phyloP scores from a whole-genome alignment of 2,797 vertebrate species.

The Megaceryle alcyon region DNA sequence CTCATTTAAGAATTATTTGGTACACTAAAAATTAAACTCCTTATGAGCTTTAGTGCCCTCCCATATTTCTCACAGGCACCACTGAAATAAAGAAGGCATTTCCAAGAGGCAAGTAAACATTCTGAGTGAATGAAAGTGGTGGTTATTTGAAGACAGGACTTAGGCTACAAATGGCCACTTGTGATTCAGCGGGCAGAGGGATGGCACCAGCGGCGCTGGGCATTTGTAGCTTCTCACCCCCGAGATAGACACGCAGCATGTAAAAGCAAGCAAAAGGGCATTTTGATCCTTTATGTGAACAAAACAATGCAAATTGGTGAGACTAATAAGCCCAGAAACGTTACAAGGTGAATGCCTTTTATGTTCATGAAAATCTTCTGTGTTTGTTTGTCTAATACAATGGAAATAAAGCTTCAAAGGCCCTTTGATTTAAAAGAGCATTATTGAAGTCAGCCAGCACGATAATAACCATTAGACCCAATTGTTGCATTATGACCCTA shows the following conservation, averaged over 20 bases:
- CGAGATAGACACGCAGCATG: neutral
- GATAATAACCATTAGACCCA: constrained; percentile 39
- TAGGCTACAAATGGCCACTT: neutral
- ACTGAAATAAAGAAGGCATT: neutral
- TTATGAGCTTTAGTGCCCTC: neutral
- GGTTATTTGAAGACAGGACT: neutral
- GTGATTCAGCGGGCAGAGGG: constrained; percentile 33
- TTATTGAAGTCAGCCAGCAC: constrained; percentile 17
- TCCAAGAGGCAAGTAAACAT: constrained; percentile 19
- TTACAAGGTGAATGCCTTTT: constrained; percentile 64
- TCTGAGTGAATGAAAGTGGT: neutral
- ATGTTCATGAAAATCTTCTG: constrained; percentile 27
- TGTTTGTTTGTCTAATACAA: constrained; percentile 63
- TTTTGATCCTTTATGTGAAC: constrained; percentile 71
- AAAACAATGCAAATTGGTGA: constrained; percentile 69
- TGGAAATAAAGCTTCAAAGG: constrained; percentile 56
- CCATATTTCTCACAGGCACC: neutral
- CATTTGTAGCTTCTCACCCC: neutral
- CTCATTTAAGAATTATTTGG: constrained; percentile 57
- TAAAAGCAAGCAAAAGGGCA: constrained; percentile 52
- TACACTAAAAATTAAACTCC: constrained; percentile 52
- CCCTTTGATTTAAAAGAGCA: constrained; percentile 59
- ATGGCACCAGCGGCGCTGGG: neutral
- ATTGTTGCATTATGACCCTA: constrained; percentile 52
- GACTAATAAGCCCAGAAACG: constrained; percentile 49